Evolutionary conservation across 2,797 vertebrate species (phyloP).

Genomic region (Aselliscus stoliczkanus): DNA sequence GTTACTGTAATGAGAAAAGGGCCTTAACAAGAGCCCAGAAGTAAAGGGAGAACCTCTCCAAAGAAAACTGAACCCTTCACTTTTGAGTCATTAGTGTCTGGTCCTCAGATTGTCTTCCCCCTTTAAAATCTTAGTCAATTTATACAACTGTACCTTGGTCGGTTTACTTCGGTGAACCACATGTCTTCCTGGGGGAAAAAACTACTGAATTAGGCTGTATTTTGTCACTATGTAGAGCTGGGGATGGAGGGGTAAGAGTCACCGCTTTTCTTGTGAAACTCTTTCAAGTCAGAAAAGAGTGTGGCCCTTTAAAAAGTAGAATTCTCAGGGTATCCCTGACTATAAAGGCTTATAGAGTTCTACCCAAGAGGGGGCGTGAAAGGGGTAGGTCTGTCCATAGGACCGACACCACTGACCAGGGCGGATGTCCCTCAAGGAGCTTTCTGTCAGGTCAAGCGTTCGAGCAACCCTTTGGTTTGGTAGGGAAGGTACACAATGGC

Average conservation of each 20-base stretch:
- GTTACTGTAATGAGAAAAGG: background rate
- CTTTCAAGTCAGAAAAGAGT: background rate
- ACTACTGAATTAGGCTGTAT: background rate
- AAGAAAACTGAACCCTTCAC: background rate
- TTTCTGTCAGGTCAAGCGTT: background rate
- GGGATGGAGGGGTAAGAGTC: background rate
- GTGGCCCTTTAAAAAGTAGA: conserved; percentile 43
- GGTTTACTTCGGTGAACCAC: background rate
- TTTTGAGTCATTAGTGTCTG: background rate
- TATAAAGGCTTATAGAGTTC: conserved; percentile 16
- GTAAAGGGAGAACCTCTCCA: background rate
- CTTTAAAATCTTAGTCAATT: background rate
- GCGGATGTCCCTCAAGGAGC: background rate
- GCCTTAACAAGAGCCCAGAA: background rate
- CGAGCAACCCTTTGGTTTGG: background rate
- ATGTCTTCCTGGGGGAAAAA: background rate
- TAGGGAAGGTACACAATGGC: background rate
- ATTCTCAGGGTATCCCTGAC: background rate
- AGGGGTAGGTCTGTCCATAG: background rate
- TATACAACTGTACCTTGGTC: background rate
- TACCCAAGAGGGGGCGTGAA: background rate
- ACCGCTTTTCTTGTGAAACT: background rate
- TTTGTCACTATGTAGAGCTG: background rate
- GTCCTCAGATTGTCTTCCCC: background rate
- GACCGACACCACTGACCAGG: background rate